These are phyloP conservation scores for Helobdella robusta DNA, from an alignment of 2,888 invertebrate genomes.

Conservation along the genomic window DNA sequence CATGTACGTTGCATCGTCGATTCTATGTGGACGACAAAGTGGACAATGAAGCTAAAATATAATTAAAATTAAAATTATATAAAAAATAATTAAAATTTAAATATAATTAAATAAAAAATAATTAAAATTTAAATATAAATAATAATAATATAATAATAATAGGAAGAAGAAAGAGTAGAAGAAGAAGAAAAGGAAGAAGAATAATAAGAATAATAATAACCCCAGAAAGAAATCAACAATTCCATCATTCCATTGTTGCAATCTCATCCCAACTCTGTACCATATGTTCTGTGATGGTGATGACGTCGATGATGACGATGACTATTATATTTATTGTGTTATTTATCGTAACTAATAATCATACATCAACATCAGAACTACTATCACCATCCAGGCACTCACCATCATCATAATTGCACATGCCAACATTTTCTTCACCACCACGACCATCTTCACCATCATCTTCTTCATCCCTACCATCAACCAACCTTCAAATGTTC, in stretches of 20 bases:
- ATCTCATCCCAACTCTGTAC: conserved; percentile 22
- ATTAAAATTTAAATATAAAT: neutral
- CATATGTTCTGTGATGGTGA: conserved; percentile 24
- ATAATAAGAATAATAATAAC: neutral
- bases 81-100: too few relatives aligned
- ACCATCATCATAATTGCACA: too few relatives aligned
- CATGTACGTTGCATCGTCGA: conserved; percentile 20
- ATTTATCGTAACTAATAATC: neutral
- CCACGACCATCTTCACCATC: too few relatives aligned
- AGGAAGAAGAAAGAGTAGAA: neutral
- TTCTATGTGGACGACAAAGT: too few relatives aligned
- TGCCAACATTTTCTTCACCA: too few relatives aligned
- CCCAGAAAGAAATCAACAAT: conserved; percentile 19
- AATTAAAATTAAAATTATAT: too few relatives aligned
- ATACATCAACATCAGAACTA: neutral
- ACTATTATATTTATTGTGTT: too few relatives aligned
- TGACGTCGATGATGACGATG: too few relatives aligned
- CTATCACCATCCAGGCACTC: too few relatives aligned
- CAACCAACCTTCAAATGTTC: conserved; percentile 31
- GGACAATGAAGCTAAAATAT: too few relatives aligned
- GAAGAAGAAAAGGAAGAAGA: neutral
- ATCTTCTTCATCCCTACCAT: too few relatives aligned
- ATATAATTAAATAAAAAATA: too few relatives aligned
- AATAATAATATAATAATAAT: neutral
- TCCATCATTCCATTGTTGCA: conserved; percentile 27